These are phyloP conservation scores for Phthorimaea operculella DNA, from an alignment of 1,140 invertebrate species.

Conservation along the genomic window DNA sequence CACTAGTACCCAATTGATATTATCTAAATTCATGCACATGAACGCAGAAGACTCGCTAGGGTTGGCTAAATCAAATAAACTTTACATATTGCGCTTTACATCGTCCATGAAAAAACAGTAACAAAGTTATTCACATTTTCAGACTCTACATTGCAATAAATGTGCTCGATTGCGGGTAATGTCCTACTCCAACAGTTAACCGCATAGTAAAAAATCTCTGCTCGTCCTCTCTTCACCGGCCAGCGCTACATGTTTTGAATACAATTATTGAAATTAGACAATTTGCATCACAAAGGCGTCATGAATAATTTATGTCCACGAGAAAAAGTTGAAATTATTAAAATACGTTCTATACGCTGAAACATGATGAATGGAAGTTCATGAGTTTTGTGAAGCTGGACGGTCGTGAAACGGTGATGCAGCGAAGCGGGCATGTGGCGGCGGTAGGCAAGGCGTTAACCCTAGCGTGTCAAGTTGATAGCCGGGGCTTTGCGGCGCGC, in stretches of 20 bases:
- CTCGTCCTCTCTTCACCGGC: not conserved
- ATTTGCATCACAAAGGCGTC: slow-evolving; percentile 41
- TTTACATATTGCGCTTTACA: no score
- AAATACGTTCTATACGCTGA: not conserved
- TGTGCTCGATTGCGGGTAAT: no score
- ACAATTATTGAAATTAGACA: slow-evolving; percentile 46
- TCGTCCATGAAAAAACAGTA: not conserved
- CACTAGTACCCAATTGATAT: no score
- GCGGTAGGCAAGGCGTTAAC: slow-evolving; percentile 12
- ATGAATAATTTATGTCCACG: slow-evolving; percentile 42
- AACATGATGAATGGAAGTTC: not conserved
- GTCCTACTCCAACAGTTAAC: not conserved
- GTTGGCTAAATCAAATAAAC: no score
- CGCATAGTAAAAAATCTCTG: not conserved
- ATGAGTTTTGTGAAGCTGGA: not conserved
- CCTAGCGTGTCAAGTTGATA: slow-evolving; percentile 37
- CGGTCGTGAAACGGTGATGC: not conserved
- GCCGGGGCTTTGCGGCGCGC: slow-evolving; percentile 44
- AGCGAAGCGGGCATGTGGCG: not conserved
- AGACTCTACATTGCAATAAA: no score
- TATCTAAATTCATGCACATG: no score
- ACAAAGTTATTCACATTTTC: not conserved
- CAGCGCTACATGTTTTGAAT: slow-evolving; percentile 28
- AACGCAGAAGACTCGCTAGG: no score
- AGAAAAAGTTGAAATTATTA: slow-evolving; percentile 27